Evolutionary conservation across 2,797 vertebrate genomes (phyloP).

Genomic region (Acipenser ruthenus): DNA sequence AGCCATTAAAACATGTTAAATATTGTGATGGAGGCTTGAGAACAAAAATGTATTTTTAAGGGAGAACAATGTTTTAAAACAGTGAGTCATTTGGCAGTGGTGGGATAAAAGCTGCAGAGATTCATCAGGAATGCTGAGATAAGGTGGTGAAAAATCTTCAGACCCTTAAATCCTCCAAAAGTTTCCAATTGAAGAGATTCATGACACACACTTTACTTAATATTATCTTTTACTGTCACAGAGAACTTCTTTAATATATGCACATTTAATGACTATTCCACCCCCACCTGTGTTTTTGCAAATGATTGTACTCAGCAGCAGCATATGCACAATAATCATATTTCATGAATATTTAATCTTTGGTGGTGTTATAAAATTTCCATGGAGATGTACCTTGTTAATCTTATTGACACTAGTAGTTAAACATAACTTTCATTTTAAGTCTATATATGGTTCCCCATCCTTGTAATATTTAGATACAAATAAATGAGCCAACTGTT

Average conservation of each 20-base stretch:
- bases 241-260: conserved; percentile 5
- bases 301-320: neutral
- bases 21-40: too few species aligned
- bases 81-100: neutral
- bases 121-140: neutral
- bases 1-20: too few species aligned
- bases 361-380: neutral
- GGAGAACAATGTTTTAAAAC: neutral
- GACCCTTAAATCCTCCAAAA: conserved; percentile 4
- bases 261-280: conserved; percentile 4
- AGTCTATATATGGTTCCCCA: neutral
- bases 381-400: neutral
- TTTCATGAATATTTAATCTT: neutral
- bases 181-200: conserved; percentile 4
- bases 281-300: neutral
- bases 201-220: neutral
- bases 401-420: conserved; percentile 6
- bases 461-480: too few species aligned
- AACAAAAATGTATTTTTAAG: neutral
- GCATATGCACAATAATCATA: conserved; percentile 5
- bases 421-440: neutral
- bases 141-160: neutral
- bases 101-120: neutral
- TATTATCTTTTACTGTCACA: conserved; percentile 1
- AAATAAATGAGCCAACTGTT: too few species aligned